phyloP scores from a whole-genome alignment of 2,888 invertebrate genomes.

The Gastracanthus pulcherrimus region DNA sequence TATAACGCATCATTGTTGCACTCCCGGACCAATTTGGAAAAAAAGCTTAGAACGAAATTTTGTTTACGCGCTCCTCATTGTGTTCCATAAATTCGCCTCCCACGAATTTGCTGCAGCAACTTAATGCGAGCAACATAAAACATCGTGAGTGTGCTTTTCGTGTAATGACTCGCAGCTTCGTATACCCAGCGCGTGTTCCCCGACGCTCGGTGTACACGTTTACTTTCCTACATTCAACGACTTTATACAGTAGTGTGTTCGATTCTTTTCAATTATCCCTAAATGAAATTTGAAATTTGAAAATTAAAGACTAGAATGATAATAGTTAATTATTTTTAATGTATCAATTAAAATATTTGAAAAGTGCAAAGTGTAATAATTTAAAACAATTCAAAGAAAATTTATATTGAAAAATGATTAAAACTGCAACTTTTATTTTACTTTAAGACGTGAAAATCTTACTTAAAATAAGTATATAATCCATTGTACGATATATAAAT shows the following conservation, averaged over 20 bases:
- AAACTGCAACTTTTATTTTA: too few relatives aligned
- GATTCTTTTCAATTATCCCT: neutral
- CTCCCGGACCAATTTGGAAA: constrained; percentile 17
- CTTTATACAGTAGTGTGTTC: constrained; percentile 5
- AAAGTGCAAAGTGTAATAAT: too few relatives aligned
- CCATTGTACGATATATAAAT: too few relatives aligned
- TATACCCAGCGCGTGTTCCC: constrained; percentile 67
- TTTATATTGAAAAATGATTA: too few relatives aligned
- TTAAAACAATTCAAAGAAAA: too few relatives aligned
- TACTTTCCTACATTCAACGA: constrained; percentile 1
- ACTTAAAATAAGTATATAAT: too few relatives aligned
- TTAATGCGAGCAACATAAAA: constrained; percentile 70
- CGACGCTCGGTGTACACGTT: constrained; percentile 64
- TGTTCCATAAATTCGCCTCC: constrained; percentile 47
- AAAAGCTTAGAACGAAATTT: constrained; percentile 18
- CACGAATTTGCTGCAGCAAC: constrained; percentile 66
- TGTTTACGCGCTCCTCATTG: constrained; percentile 30
- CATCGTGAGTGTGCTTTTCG: constrained; percentile 76
- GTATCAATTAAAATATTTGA: too few relatives aligned
- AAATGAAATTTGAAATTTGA: neutral
- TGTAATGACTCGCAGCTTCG: constrained; percentile 74
- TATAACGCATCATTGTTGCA: neutral
- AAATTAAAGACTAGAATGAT: too few relatives aligned
- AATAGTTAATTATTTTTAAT: too few relatives aligned
- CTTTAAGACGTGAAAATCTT: too few relatives aligned